These are phyloP conservation scores for Cairina moschata DNA, from an alignment of 2,113 vertebrate genomes.

Conservation along the genomic window DNA sequence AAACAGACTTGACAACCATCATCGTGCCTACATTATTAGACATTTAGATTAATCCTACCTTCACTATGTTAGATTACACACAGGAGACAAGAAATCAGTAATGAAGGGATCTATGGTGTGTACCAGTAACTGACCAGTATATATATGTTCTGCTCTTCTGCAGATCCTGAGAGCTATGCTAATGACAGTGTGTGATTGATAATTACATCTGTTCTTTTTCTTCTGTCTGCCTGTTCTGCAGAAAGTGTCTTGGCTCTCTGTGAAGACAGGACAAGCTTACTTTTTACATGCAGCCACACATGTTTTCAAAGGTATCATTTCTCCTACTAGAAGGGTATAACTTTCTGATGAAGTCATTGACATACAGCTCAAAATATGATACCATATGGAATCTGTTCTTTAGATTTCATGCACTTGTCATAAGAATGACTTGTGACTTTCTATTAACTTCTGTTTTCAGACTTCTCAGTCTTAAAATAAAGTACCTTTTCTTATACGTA, in stretches of 20 bases:
- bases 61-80: background rate
- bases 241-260: slow-evolving; percentile 64
- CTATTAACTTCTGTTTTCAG: slow-evolving; percentile 36
- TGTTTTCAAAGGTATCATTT: slow-evolving; percentile 50
- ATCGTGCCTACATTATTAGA: background rate
- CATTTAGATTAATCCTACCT: background rate
- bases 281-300: slow-evolving; percentile 72
- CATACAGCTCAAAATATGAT: slow-evolving; percentile 68
- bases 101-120: background rate
- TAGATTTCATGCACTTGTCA: slow-evolving; percentile 69
- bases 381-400: slow-evolving; percentile 69
- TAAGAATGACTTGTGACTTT: slow-evolving; percentile 63
- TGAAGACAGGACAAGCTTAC: slow-evolving; percentile 62
- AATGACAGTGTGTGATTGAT: slow-evolving; percentile 66
- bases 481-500: background rate
- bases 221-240: slow-evolving; percentile 66
- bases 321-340: slow-evolving; percentile 58
- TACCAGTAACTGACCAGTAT: slow-evolving; percentile 19
- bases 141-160: background rate
- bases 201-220: slow-evolving; percentile 74
- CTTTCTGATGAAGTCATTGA: slow-evolving; percentile 75
- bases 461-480: background rate
- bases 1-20: background rate
- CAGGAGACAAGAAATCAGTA: background rate
- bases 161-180: slow-evolving; percentile 1